Base-by-base conservation (phyloP, 2,113 vertebrate genomes). In the Trachemys scripta region DNA sequence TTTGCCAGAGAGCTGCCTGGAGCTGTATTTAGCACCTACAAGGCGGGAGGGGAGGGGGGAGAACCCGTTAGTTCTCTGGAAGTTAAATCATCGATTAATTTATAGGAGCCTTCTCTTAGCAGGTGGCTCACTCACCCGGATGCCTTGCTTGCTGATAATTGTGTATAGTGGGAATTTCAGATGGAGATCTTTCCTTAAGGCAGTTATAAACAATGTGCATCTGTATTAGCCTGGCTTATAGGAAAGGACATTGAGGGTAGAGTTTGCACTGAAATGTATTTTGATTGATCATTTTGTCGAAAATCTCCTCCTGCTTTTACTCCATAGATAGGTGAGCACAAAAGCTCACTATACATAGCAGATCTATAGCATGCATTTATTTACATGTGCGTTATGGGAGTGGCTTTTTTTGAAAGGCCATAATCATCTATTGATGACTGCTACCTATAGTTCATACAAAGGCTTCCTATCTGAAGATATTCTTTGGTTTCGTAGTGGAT, bases 61-160 rank as follows among this genome's bases (percentile, higher is more conserved):
- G 47, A 13, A 25, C 42, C 42, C 50, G 2, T 57, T 14, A 9
- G 22, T 16, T 53, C 35, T 72, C 19, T 3, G 59, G 49, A 47
- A 17, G 47, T 22, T 42, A 49, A 82, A 42, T 35, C 1, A 35
- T 0, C 1, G 35, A 27, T 50, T 6, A 9, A 35, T 47, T 42
- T 42, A 13, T 5, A 1, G 47, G 19, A 1, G 4, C 51, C 13
- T 24, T 45, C 72, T 24, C 20, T 5, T 6, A 45, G 2, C 56
- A 47, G 38, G 59, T 31, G 5, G 22, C 53, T 2, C 12, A 29
- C 13, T 4, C 8, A 20, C 42, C 47, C 76, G 6, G n/a, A 29
- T 31, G n/a, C 45, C 80, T 38, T 10, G 3, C 17, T 11, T 8
- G 20, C 62, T 8, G 14, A 69, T 7, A 19, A 19, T 8, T 8